Base-by-base conservation (phyloP, 1,140 invertebrate genomes). In the Pygmarrhopalites habei region DNA sequence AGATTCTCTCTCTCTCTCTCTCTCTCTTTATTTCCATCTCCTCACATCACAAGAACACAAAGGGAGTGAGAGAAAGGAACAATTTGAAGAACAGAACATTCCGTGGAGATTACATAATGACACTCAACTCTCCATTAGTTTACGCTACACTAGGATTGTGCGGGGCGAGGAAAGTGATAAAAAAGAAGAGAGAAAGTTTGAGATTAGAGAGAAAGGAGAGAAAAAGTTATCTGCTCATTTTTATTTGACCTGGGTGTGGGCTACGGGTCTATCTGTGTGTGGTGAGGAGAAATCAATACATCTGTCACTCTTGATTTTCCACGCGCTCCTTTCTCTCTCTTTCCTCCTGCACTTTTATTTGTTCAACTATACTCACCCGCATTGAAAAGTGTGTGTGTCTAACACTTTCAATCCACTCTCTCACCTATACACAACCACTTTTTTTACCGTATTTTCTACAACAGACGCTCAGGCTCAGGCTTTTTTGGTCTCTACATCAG, bases 401-500 rank as follows among this genome's bases (percentile, higher is more conserved):
- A n/a, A n/a, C n/a, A n/a, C n/a, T n/a, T n/a, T n/a, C n/a, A n/a
- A n/a, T n/a, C n/a, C n/a, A n/a, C n/a, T n/a, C n/a, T n/a, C n/a
- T n/a, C n/a, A n/a, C n/a, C n/a, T n/a, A n/a, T n/a, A n/a, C n/a
- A n/a, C n/a, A n/a, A n/a, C n/a, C n/a, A n/a, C n/a, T n/a, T n/a
- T n/a, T n/a, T n/a, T n/a, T n/a, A n/a, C n/a, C n/a, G n/a, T n/a
- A n/a, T n/a, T n/a, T n/a, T n/a, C n/a, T n/a, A n/a, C 43, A 17
- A 1, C 41, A 55, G 12, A 14, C 26, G 17, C 39, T 25, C 73
- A n/a, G n/a, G n/a, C n/a, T n/a, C n/a, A n/a, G n/a, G n/a, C n/a
- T n/a, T n/a, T n/a, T n/a, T n/a, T 53, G 71, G 64, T 75, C 64
- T 74, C 32, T 35, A 35, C 15, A 7, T 35, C 15, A 35, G 23